These are phyloP conservation scores for Pandemis corylana DNA, from an alignment of 2,888 invertebrate genomes.

Conservation along the genomic window DNA sequence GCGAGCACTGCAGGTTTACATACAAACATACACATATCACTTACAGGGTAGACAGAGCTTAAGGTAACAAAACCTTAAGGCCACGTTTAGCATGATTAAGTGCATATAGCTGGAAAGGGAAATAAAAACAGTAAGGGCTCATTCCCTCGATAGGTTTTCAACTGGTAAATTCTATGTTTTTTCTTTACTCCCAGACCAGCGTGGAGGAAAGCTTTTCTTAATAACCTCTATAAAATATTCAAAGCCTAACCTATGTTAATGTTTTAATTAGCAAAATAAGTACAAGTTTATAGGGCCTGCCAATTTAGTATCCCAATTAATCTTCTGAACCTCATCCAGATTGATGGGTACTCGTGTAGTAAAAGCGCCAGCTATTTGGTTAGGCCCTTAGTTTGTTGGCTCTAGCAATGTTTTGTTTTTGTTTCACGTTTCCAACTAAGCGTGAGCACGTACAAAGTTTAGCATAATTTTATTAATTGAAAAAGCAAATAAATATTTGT, in stretches of 20 bases:
- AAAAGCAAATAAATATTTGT: conserved; percentile 9
- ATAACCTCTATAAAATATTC: conserved; percentile 2
- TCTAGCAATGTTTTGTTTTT: conserved; percentile 25
- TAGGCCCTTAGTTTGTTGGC: conserved; percentile 26
- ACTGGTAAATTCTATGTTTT: no score
- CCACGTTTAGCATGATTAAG: no score
- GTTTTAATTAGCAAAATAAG: conserved; percentile 12
- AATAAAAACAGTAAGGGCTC: no score
- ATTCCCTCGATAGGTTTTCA: no score
- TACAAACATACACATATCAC: no score
- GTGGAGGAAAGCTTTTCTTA: neutral
- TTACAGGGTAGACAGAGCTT: no score
- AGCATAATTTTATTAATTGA: conserved; percentile 18
- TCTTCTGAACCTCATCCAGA: conserved; percentile 5
- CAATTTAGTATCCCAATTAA: conserved; percentile 30
- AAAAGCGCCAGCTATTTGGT: conserved; percentile 26
- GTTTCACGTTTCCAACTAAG: conserved; percentile 13
- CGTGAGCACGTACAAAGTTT: conserved; percentile 5
- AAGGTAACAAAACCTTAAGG: no score
- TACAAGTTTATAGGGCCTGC: conserved; percentile 5
- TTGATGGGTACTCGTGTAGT: conserved; percentile 18
- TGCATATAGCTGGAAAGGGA: no score
- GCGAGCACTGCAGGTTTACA: no score
- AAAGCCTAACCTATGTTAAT: neutral
- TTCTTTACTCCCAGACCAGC: no score